Evolutionary conservation across 2,113 vertebrate genomes (phyloP), one percentile per base, ranked within the genome.

Genomic region (Thamnophis sirtalis): DNA sequence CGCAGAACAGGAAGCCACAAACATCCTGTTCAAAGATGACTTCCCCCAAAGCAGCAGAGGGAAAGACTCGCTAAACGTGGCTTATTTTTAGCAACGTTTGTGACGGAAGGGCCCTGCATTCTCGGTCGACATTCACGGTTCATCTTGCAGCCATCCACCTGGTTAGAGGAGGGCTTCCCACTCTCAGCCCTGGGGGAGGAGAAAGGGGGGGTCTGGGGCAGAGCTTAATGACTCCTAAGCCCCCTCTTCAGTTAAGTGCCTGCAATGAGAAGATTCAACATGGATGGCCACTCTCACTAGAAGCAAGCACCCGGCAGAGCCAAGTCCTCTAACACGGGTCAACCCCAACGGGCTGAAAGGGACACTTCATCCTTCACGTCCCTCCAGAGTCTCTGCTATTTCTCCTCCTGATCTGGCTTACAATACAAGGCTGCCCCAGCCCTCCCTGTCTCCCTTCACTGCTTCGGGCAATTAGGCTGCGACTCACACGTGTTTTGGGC

Each of bases 1-100:
- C 17, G 3, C 48, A 55, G 54, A 94, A 92, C 96, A 97, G 97
- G 98, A 98, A 98, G 96, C 92, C 63, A 90, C 97, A 96, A 96
- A 95, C 96, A 97, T 97, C 96, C 96, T 96, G 95, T 93, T 90
- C 89, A 93, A 91, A 92, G 89, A 93, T 24, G 54, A 51, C 73
- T 73, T 43, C 22, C 2, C 9, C 90, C 53, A 60, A 24, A 21
- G 68, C 21, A 58, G 54, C 80, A 84, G 51, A 43, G 33, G 1
- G 50, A 24, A 43, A 43, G 1, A 9, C 48, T 1, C 4, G 0
- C 6, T 17, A 2, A 9, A 26, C 3, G 80, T 0, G 10, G 53
- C 22, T 1, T 33, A 54, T 38, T 43, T 43, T 19, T 10, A 11
- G 80, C 90, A 22, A 21, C 15, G 5, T 58, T 91, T 8, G 21